Evolutionary conservation across 2,888 invertebrate species (phyloP).

Genomic region (Cataglyphis albicans): DNA sequence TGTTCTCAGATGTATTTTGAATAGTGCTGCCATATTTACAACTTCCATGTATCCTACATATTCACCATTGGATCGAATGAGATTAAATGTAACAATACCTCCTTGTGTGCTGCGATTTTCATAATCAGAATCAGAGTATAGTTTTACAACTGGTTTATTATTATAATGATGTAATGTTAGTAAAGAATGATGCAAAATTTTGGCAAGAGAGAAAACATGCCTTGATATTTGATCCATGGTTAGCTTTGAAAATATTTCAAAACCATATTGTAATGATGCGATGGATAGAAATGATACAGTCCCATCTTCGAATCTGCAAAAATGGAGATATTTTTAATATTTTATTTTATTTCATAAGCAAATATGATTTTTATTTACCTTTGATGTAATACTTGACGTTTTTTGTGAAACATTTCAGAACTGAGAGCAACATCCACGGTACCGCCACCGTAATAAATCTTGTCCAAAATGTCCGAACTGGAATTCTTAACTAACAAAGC

Average conservation of each 20-base stretch:
- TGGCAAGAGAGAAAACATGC: slow-evolving; percentile 92
- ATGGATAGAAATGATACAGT: slow-evolving; percentile 95
- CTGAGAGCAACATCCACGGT: slow-evolving; percentile 95
- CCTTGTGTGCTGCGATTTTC: slow-evolving; percentile 90
- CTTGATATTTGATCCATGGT: slow-evolving; percentile 89
- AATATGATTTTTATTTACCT: slow-evolving; percentile 87
- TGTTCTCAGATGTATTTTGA: slow-evolving; percentile 94
- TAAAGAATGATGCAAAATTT: slow-evolving; percentile 90
- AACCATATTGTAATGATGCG: slow-evolving; percentile 93
- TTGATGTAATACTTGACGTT: slow-evolving; percentile 90
- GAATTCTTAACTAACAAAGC: slow-evolving; percentile 93
- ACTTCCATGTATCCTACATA: slow-evolving; percentile 97
- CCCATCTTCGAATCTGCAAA: slow-evolving; percentile 96
- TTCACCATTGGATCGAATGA: slow-evolving; percentile 91
- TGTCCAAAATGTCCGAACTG: slow-evolving; percentile 88
- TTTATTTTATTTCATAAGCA: background rate
- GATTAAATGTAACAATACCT: slow-evolving; percentile 95
- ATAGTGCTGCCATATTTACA: slow-evolving; percentile 94
- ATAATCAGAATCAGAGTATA: slow-evolving; percentile 92
- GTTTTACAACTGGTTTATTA: slow-evolving; percentile 89
- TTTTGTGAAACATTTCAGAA: slow-evolving; percentile 90
- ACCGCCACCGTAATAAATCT: slow-evolving; percentile 96
- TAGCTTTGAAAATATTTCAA: slow-evolving; percentile 89
- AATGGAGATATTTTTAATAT: slow-evolving; percentile 54
- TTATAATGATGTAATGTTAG: slow-evolving; percentile 90